Base-by-base conservation (phyloP, 2,797 vertebrate species). In the Thaleichthys pacificus region DNA sequence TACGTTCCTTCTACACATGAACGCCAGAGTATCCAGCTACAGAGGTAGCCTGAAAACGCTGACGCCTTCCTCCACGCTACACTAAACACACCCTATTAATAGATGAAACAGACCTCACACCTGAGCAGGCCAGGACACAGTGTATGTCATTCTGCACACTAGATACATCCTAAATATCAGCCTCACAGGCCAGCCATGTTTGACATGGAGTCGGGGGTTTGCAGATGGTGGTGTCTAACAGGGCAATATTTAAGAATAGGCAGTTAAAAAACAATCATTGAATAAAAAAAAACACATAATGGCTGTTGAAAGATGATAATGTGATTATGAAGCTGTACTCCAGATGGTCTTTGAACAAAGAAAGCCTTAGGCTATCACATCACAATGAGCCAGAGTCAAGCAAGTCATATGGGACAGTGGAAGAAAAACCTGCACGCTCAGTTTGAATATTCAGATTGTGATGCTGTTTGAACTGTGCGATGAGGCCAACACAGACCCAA, bases 41-140 rank as follows among this genome's bases (percentile, higher is more conserved):
- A 47, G 42, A 47, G 80, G 68, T 67, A 69, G 67, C 24, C 72
- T 57, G 74, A 77, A 76, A 84, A 70, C 47, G 77, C 86, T 84
- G 88, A 89, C 82, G 78, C 77, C 77, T 80, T 32, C 14, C n/a
- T 42, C 15, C 73, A 79, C 84, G 82, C 85, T 75, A 83, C 68
- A 80, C 82, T 84, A 80, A 82, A 73, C 79, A 24, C 66, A 70
- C 77, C 78, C 77, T 89, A 90, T 88, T 85, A 89, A 88, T 89
- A 89, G 87, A 77, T 19, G 58, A 77, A 12, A 75, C 42, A 61
- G 63, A 42, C 54, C 54, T 74, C 80, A 78, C 77, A 68, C 70
- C 61, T 14, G 11, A 80, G 66, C 77, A 71, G 17, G 65, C 3
- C 22, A 42, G 74, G 81, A 78, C 15, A 56, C 6, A n/a, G 15